phyloP scores from a whole-genome alignment of 2,888 invertebrate genomes.

The Lampropteryx suffumata region DNA sequence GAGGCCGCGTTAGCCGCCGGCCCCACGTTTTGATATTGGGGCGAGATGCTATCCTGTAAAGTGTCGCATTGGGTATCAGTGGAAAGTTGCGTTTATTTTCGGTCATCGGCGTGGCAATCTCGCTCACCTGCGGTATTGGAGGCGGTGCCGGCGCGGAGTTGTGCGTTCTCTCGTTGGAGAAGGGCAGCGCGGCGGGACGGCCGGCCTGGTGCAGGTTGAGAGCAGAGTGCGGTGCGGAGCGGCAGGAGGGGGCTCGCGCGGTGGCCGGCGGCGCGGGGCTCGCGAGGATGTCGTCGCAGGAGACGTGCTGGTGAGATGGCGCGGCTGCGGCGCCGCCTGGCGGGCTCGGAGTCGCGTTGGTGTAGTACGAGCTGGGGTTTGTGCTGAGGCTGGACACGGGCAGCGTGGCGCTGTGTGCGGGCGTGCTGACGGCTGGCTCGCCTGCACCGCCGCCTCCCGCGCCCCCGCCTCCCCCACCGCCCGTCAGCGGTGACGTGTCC shows the following conservation, averaged over 20 bases:
- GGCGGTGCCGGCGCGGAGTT: constrained; percentile 32
- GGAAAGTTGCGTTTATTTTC: neutral
- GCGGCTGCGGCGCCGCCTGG: constrained; percentile 57
- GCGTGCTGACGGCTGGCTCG: constrained; percentile 72
- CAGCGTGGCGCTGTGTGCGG: constrained; percentile 74
- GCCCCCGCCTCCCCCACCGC: constrained; percentile 40
- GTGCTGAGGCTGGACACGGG: constrained; percentile 82
- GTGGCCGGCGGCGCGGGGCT: constrained; percentile 56
- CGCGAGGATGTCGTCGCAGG: constrained; percentile 75
- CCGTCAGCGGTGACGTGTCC: constrained; percentile 76
- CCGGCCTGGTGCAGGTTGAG: constrained; percentile 73
- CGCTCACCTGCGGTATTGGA: constrained; percentile 22
- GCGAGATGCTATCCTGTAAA: constrained; percentile 69
- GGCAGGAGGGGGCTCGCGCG: constrained; percentile 65
- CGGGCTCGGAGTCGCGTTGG: constrained; percentile 84
- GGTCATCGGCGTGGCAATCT: neutral
- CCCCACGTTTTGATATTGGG: constrained; percentile 77
- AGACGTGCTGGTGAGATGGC: constrained; percentile 63
- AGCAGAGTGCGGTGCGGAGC: constrained; percentile 77
- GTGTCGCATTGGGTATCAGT: neutral
- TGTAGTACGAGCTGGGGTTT: constrained; percentile 83
- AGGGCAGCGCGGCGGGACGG: constrained; percentile 65
- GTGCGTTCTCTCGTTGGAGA: constrained; percentile 60
- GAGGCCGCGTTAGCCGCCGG: constrained; percentile 63
- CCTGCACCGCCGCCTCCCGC: constrained; percentile 53